Evolutionary conservation across 2,797 vertebrate genomes (phyloP), one percentile per base, ranked within the genome.

Genomic region (Spatula clypeata): DNA sequence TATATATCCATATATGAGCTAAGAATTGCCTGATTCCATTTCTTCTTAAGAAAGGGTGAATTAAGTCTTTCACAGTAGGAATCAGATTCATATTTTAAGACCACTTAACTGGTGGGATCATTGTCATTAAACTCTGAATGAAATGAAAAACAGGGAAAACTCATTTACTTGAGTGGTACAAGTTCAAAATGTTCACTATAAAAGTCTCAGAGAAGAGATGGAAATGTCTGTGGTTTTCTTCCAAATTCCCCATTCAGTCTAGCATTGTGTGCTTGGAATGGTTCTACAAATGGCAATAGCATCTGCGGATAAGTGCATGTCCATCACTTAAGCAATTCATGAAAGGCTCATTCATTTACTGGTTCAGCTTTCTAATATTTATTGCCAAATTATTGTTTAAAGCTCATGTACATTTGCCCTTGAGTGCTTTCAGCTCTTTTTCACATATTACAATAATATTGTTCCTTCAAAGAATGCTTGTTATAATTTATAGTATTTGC

Each of bases 41-140:
- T 89, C 26, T 53, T 76, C 27, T 67, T 61, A 57, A 69, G 29
- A 75, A 79, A 21, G 16, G 66, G 66, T 69, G 29, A 64, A 83
- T 38, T 54, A 69, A 4, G 8, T 44, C 77, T 32, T 77, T 91
- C 42, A 72, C 16, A 36, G 53, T 32, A 83, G 36, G 45, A 65
- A 80, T 71, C 45, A 74, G 40, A 49, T 83, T 65, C 8, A 5
- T 80, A 18, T 77, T 77, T 83, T 53, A 67, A 90, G 32, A 44
- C 36, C 67, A 32, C 27, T 86, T 3, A 3, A 0, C 23, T 0
- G 1, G 4, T 76, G 23, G 6, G 7, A 9, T 71, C 3, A 0
- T 83, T 88, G 57, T 26, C 54, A 54, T 83, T 57, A 70, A 88
- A 47, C 6, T 18, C 17, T 45, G 82, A 73, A 74, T 84, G 60